Evolutionary conservation across 2,888 invertebrate species (phyloP).

Genomic region (Sympetrum striolatum): DNA sequence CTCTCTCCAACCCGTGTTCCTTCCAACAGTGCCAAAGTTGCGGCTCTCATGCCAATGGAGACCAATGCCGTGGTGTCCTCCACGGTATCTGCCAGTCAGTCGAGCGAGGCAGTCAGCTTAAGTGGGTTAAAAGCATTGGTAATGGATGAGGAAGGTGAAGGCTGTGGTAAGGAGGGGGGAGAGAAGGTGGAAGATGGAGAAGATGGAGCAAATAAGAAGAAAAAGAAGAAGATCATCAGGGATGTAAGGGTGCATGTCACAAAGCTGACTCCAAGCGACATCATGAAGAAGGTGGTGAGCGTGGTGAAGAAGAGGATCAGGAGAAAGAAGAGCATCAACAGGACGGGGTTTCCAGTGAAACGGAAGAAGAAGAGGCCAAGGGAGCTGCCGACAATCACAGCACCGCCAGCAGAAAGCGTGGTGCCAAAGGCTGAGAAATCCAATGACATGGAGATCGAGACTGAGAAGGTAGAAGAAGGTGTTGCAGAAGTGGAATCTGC

Average conservation of each 20-base stretch:
- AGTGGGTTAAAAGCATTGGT: not conserved
- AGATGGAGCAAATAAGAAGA: conserved; percentile 56
- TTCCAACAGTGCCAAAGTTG: not conserved
- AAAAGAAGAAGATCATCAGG: conserved; percentile 54
- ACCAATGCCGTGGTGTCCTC: conserved; percentile 3
- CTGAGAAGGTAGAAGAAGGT: conserved; percentile 43
- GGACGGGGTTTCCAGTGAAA: conserved; percentile 86
- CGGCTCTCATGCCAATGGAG: not conserved
- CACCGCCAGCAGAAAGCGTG: not conserved
- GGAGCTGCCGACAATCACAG: not conserved
- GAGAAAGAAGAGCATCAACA: conserved; percentile 79
- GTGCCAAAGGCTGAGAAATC: conserved; percentile 40
- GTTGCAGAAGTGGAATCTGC: conserved; percentile 45
- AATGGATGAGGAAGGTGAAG: conserved; percentile 46
- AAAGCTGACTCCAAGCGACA: conserved; percentile 52
- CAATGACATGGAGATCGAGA: conserved; percentile 38
- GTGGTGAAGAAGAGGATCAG: conserved; percentile 63
- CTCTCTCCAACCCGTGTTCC: conserved; percentile 26
- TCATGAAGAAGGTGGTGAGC: conserved; percentile 50
- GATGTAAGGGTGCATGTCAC: conserved; percentile 55
- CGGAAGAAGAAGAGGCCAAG: conserved; percentile 73
- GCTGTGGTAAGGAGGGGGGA: conserved; percentile 50
- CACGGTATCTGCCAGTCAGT: not conserved
- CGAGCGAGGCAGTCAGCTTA: not conserved
- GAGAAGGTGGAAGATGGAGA: conserved; percentile 55